Evolutionary conservation across 2,113 vertebrate genomes (phyloP).

Genomic region (Neolamprologus toae): DNA sequence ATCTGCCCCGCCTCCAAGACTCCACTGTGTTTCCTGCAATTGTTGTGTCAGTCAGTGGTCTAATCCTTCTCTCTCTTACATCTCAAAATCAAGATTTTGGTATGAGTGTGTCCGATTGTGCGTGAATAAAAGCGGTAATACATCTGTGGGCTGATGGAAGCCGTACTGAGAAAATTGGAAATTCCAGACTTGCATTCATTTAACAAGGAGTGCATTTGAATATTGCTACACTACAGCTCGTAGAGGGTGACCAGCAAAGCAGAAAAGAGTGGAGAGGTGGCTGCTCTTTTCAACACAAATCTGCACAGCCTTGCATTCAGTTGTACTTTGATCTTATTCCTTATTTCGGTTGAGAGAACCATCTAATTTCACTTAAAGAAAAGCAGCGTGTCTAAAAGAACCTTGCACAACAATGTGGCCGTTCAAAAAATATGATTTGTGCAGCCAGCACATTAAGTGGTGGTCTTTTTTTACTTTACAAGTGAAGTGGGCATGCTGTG

Average conservation of each 20-base stretch:
- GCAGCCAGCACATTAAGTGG: not conserved
- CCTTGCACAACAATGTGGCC: not conserved
- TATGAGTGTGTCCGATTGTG: conserved; percentile 23
- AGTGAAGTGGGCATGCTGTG: not conserved
- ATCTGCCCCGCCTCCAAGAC: conserved; percentile 46
- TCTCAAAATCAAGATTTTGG: conserved; percentile 11
- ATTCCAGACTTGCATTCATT: conserved; percentile 4
- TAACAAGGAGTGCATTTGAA: conserved; percentile 8
- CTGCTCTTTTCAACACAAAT: not conserved
- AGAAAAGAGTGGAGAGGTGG: conserved; percentile 1
- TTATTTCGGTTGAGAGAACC: not conserved
- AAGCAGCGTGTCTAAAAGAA: not conserved
- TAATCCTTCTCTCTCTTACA: conserved; percentile 1
- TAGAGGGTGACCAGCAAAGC: conserved; percentile 11
- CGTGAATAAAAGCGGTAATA: conserved; percentile 16
- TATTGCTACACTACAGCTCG: not conserved
- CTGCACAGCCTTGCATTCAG: not conserved
- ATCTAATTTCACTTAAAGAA: not conserved
- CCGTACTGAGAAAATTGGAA: not conserved
- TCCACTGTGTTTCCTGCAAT: conserved; percentile 54
- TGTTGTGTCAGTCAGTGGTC: conserved; percentile 52
- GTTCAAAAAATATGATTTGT: not conserved
- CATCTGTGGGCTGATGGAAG: not conserved
- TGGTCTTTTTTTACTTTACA: not conserved
- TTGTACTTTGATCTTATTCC: conserved; percentile 12